Percentiles rank a stretch among this genome's conserved stretches.
phyloP scores from a whole-genome alignment of 1,140 invertebrate genomes.

The Brachionus paranguensis region DNA sequence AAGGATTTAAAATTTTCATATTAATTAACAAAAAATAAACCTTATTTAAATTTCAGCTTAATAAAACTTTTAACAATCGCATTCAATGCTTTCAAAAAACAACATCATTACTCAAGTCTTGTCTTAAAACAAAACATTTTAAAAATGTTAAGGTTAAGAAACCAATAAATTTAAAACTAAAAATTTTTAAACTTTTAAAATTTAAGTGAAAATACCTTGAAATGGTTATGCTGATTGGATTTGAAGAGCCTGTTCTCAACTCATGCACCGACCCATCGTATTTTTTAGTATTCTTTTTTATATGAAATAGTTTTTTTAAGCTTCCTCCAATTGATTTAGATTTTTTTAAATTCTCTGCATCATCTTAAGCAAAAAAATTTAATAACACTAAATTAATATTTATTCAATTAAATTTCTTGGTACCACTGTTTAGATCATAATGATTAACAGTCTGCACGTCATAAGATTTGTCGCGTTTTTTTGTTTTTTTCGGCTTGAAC shows the following conservation, averaged over 20 bases:
- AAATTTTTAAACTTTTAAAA: background rate
- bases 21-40: background rate
- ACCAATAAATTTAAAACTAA: background rate
- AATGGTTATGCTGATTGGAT: constrained; percentile 10
- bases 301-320: constrained; percentile 13
- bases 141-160: background rate
- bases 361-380: background rate
- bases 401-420: background rate
- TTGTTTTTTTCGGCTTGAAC: background rate
- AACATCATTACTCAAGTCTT: constrained; percentile 25
- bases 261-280: constrained; percentile 32
- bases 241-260: constrained; percentile 4
- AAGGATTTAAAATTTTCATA: background rate
- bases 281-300: constrained; percentile 12
- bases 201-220: background rate
- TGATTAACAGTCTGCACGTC: background rate
- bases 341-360: constrained; percentile 25
- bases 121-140: background rate
- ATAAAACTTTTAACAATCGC: background rate
- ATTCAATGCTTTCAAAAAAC: background rate
- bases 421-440: background rate
- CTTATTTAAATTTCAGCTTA: background rate
- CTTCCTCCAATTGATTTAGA: constrained; percentile 33
- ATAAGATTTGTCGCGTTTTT: constrained; percentile 26
- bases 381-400: background rate